Percentiles rank a stretch among this genome's conserved stretches.
phyloP scores from a whole-genome alignment of 1,140 invertebrate species.

The Lysiphlebus fabarum region DNA sequence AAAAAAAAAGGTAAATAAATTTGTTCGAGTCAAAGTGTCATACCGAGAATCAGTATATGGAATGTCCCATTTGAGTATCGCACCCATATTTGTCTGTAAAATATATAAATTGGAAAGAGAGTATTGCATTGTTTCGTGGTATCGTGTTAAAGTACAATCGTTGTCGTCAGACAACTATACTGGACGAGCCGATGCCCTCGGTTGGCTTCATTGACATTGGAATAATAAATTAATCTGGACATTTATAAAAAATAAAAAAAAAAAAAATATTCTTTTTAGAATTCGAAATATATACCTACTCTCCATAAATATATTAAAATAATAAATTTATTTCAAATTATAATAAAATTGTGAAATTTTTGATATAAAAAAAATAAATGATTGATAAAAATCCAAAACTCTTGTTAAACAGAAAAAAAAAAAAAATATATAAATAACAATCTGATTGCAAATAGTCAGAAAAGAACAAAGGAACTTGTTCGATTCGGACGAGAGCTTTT shows the following conservation, averaged over 20 bases:
- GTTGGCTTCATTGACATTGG: constrained; percentile 11
- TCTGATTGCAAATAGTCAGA: constrained; percentile 13
- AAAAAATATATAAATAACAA: neutral
- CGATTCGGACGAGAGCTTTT: constrained; percentile 14
- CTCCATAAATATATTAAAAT: neutral
- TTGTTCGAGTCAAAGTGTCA: neutral
- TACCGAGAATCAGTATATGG: constrained; percentile 17
- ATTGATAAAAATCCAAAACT: neutral
- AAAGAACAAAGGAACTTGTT: constrained; percentile 14
- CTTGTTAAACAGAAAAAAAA: neutral
- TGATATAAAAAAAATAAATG: too few species aligned
- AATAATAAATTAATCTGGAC: constrained; percentile 10
- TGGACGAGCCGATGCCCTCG: constrained; percentile 1
- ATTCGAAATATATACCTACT: neutral
- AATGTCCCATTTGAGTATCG: constrained; percentile 20
- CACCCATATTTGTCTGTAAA: constrained; percentile 17
- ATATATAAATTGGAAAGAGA: neutral
- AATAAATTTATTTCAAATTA: neutral
- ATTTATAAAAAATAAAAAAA: neutral
- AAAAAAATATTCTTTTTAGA: neutral
- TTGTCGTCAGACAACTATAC: constrained; percentile 1
- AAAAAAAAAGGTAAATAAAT: too few species aligned
- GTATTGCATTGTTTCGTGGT: constrained; percentile 15
- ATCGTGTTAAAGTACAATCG: neutral
- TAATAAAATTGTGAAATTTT: neutral